phyloP scores from a whole-genome alignment of 1,140 invertebrate genomes.

The Chionoecetes opilio region DNA sequence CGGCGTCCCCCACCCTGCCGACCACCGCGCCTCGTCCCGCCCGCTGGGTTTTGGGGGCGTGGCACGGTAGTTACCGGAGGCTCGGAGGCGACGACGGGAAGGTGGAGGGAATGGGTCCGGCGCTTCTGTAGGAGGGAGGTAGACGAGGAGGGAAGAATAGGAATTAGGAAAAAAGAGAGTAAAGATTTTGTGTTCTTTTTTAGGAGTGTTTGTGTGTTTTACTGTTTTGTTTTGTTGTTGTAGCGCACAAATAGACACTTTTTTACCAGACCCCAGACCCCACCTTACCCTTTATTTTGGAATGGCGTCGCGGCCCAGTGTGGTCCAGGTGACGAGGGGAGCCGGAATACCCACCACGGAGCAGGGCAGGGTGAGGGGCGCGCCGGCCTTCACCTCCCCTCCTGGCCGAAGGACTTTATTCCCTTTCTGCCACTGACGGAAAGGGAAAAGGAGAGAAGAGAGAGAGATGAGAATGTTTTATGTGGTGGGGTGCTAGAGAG shows the following conservation, averaged over 20 bases:
- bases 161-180: not conserved
- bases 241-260: too few relatives aligned
- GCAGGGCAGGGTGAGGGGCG: not conserved
- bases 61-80: conserved; percentile 84
- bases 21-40: conserved; percentile 73
- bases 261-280: too few relatives aligned
- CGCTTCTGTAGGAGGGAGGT: conserved; percentile 7
- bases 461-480: not conserved
- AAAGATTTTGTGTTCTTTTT: not conserved
- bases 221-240: too few relatives aligned
- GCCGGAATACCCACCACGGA: not conserved
- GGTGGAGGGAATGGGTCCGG: conserved; percentile 74
- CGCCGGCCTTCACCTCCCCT: too few relatives aligned
- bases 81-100: conserved; percentile 75
- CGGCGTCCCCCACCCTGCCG: conserved; percentile 69
- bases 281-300: too few relatives aligned
- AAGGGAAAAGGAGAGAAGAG: not conserved
- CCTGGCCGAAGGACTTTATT: too few relatives aligned
- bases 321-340: not conserved
- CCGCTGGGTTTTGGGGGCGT: conserved; percentile 82
- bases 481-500: not conserved
- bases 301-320: too few relatives aligned
- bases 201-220: not conserved
- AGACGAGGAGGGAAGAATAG: not conserved
- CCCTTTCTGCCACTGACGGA: not conserved